Percentiles rank a stretch among this genome's conserved stretches.
Evolutionary conservation across 1,140 invertebrate species (phyloP).

Genomic region (Druon quercuslanigerum): DNA sequence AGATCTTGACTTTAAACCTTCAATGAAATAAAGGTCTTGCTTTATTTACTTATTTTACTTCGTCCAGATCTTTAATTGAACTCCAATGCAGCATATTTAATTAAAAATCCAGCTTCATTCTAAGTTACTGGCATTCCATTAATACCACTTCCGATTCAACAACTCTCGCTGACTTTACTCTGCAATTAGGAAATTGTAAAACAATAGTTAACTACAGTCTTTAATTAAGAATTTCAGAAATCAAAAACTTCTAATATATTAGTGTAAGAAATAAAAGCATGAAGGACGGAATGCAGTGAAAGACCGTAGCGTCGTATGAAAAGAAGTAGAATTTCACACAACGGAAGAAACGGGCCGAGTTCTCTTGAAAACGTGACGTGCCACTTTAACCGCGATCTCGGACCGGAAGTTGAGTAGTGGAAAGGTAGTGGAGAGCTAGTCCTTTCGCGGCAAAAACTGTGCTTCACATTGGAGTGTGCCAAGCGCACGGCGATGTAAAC

Average conservation of each 20-base stretch:
- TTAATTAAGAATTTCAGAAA: neutral
- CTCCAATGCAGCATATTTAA: too few species aligned
- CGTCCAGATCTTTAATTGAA: too few species aligned
- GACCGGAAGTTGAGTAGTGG: slow-evolving; percentile 43
- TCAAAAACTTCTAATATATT: neutral
- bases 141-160: too few species aligned
- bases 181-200: neutral
- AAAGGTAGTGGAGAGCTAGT: slow-evolving; percentile 47
- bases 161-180: too few species aligned
- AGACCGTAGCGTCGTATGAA: neutral
- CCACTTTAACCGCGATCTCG: slow-evolving; percentile 39
- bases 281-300: neutral
- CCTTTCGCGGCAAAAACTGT: slow-evolving; percentile 43
- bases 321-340: slow-evolving; percentile 21
- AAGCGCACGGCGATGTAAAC: slow-evolving; percentile 54
- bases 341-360: slow-evolving; percentile 30
- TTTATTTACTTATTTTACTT: too few species aligned
- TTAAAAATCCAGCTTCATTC: too few species aligned
- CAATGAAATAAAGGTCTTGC: too few species aligned
- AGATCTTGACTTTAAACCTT: too few species aligned
- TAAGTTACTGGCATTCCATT: too few species aligned
- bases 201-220: neutral
- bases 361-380: slow-evolving; percentile 36
- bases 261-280: neutral
- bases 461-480: slow-evolving; percentile 46